phyloP scores from a whole-genome alignment of 2,797 vertebrate species.

The Limosa lapponica region DNA sequence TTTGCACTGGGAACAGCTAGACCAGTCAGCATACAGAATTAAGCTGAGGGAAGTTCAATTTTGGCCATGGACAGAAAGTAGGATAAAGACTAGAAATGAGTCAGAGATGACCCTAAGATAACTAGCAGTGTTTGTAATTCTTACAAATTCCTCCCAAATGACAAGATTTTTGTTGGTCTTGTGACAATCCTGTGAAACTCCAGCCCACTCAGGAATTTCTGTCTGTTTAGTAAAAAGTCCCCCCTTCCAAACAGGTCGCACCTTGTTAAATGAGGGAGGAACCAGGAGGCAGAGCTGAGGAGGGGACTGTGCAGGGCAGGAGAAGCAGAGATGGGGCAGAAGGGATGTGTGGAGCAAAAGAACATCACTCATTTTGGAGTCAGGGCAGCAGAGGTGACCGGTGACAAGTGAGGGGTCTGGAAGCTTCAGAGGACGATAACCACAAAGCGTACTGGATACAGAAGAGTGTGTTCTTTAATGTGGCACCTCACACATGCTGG shows the following conservation, averaged over 20 bases:
- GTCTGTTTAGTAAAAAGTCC: neutral
- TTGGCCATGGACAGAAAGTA: neutral
- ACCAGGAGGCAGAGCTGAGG: neutral
- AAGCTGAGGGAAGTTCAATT: slow-evolving; percentile 23
- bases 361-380: neutral
- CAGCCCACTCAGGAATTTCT: slow-evolving; percentile 1
- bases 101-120: slow-evolving; percentile 59
- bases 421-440: neutral
- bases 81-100: slow-evolving; percentile 48
- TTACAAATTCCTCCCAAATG: slow-evolving; percentile 46
- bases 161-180: slow-evolving; percentile 13
- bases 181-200: neutral
- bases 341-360: neutral
- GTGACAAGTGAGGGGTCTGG: neutral
- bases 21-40: slow-evolving; percentile 20
- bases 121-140: slow-evolving; percentile 40
- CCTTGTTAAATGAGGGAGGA: neutral
- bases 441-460: neutral
- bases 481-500: neutral
- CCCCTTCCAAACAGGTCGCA: neutral
- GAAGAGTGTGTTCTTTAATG: neutral
- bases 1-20: slow-evolving; percentile 13
- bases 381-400: neutral
- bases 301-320: neutral
- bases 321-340: neutral